Evolutionary conservation across 2,797 vertebrate species (phyloP), one percentile per base, ranked within the genome.

Genomic region (Coccyzus lansbergi): DNA sequence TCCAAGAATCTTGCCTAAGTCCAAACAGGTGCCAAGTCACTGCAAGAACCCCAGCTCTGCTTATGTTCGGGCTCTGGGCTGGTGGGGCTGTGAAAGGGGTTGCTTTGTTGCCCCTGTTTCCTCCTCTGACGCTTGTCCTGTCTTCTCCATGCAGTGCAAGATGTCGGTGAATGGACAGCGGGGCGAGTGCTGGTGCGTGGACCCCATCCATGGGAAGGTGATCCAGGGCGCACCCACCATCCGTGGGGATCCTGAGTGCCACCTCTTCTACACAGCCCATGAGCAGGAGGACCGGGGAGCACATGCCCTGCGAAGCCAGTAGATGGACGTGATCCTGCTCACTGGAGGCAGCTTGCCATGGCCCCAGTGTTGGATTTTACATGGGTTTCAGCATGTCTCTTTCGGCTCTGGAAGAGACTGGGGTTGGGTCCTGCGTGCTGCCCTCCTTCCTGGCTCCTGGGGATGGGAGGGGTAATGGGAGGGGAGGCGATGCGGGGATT

Each of bases 171-270:
- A 99, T 0, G 99, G 99, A 94, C 99, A 99, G 97, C 98, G 99
- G 44, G 99, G 99, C 2, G 99, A 99, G 97, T 99, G 99, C 96
- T 99, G 99, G 99, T 99, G 99, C 1, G 99, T 99, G 92, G 98
- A 99, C 97, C 99, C 99, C 65, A 97, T 98, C 91, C 99, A 99
- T 0, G 99, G 99, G 72, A 96, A 98, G 94, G 97, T 98, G 97
- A 98, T 99, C 92, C 97, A 98, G 62, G 98, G 97, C 0, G 98
- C 99, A 1, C 98, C 98, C 69, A 98, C 97, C 92, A 97, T 99
- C 94, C 97, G 99, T 8, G 99, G 99, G 63, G 99, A 99, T 95
- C 99, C 99, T 0, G 98, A 99, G 97, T 99, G 99, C 96, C 98
- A 98, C 96, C 98, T 98, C 96, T 99, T 98, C 97, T 98, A 98